phyloP scores from a whole-genome alignment of 1,140 invertebrate species.

The Camponotus pennsylvanicus region DNA sequence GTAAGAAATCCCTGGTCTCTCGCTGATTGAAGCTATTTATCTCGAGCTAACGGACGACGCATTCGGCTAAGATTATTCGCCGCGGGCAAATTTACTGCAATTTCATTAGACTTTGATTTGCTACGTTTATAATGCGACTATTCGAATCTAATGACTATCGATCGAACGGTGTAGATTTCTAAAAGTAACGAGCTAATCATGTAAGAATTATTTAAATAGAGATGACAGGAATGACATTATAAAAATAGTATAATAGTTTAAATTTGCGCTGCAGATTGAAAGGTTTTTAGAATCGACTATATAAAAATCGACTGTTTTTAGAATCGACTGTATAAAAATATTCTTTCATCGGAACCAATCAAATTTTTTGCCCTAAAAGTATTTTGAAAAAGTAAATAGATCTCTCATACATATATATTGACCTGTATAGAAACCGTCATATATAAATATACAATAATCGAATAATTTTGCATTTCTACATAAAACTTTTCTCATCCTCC shows the following conservation, averaged over 20 bases:
- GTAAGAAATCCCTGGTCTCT: not conserved
- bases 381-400: too few relatives aligned
- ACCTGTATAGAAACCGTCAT: too few relatives aligned
- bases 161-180: not conserved
- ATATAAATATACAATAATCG: too few relatives aligned
- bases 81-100: conserved; percentile 18
- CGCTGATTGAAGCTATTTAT: conserved; percentile 53
- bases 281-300: not conserved
- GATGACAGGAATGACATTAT: not conserved
- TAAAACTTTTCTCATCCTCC: not conserved
- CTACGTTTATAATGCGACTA: not conserved
- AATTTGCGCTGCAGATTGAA: not conserved
- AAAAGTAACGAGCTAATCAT: conserved; percentile 12
- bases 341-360: too few relatives aligned
- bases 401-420: too few relatives aligned
- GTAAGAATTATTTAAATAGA: conserved; percentile 1
- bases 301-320: not conserved
- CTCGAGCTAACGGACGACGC: not conserved
- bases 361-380: too few relatives aligned
- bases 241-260: not conserved
- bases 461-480: not conserved
- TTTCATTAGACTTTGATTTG: conserved; percentile 28
- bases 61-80: conserved; percentile 32
- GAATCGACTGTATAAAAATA: too few relatives aligned
- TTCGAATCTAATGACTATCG: conserved; percentile 32